Evolutionary conservation across 2,113 vertebrate species (phyloP), one percentile per base, ranked within the genome.

Genomic region (Leptobrachium ailaonicum): DNA sequence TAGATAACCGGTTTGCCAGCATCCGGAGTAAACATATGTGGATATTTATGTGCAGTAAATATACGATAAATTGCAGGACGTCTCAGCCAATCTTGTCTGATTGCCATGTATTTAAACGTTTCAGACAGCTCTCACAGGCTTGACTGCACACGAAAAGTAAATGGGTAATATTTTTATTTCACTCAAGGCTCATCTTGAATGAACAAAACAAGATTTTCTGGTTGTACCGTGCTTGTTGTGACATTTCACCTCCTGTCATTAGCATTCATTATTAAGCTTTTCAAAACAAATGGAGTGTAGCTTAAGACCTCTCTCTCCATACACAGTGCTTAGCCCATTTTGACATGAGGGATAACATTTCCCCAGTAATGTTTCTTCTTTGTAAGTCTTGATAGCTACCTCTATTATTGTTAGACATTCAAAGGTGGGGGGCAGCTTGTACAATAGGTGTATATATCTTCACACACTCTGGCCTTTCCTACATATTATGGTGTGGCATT

Each of bases 101-200:
- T 82, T 86, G 84, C 70, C 82, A 71, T 83, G 82, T 20, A 87
- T 83, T 87, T 80, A 87, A 83, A 85, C 83, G 83, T 66, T 67
- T 66, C 84, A 85, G 84, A 75, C 71, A 56, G 9, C 72, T 84
- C 42, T 80, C 75, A 67, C 42, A 76, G 69, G 84, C 87, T 85
- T 86, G 85, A 88, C 83, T 83, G 68, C 87, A 87, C 86, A 83
- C 88, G 82, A 87, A 88, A 82, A 83, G 69, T 84, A 82, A 85
- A 72, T 84, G 85, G 84, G 76, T 84, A 83, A 84, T 88, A 82
- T 86, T 85, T 88, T 88, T 81, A 73, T 88, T 89, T 88, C 66
- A 72, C 74, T 85, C 69, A 70, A 81, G 82, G 87, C 67, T 87
- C 70, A 64, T 84, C 86, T 88, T 87, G 83, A 86, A 87, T 88